Conservation (phyloP, 2,888 invertebrate genomes). For the Molanna angustata region DNA sequence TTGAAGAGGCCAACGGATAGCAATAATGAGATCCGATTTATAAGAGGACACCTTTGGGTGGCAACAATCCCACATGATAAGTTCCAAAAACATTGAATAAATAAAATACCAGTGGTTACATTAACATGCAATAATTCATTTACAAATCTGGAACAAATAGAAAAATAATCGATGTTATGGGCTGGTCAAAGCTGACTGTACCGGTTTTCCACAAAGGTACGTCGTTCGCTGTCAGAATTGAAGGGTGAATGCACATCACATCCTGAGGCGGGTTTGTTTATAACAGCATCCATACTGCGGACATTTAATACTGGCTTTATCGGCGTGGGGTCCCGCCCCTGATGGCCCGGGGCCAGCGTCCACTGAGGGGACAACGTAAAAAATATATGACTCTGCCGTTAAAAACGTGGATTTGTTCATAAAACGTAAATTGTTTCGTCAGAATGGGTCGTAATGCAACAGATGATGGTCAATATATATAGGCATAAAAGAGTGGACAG, state of each 20-base stretch:
- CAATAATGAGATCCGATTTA: too few relatives aligned
- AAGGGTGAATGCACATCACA: constrained; percentile 5
- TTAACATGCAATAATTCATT: too few relatives aligned
- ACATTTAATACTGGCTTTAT: constrained; percentile 31
- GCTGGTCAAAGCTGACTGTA: too few relatives aligned
- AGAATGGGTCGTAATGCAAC: constrained; percentile 5
- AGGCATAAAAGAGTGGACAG: not conserved
- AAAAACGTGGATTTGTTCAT: constrained; percentile 18
- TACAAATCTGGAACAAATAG: too few relatives aligned
- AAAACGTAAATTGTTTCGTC: constrained; percentile 15
- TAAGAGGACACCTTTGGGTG: too few relatives aligned
- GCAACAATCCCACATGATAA: too few relatives aligned
- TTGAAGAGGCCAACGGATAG: too few relatives aligned
- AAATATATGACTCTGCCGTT: constrained; percentile 12
- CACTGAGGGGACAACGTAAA: constrained; percentile 12
- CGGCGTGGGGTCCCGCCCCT: constrained; percentile 19
- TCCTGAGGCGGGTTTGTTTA: constrained; percentile 24
- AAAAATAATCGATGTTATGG: too few relatives aligned
- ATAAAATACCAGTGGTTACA: too few relatives aligned
- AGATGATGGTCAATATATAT: constrained; percentile 7
- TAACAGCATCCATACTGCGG: constrained; percentile 25
- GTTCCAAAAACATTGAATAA: too few relatives aligned
- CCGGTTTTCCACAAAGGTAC: not conserved
- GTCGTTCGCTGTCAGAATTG: constrained; percentile 4
- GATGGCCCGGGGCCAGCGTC: not conserved